Conservation (phyloP, 1,140 invertebrate species). For the Tyrophagus putrescentiae region DNA sequence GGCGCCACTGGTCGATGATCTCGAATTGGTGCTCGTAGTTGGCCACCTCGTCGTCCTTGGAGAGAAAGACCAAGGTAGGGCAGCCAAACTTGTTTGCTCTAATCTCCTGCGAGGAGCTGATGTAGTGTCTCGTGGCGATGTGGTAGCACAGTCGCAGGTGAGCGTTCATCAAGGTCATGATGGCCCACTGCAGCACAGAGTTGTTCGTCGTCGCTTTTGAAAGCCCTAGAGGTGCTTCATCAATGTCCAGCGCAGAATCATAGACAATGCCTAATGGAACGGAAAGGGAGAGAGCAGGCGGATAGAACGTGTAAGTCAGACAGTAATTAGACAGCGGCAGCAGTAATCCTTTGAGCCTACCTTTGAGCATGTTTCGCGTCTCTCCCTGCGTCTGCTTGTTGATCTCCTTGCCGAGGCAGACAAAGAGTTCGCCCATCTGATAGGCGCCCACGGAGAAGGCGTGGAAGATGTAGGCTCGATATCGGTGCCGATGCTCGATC, state of each 20-base stretch:
- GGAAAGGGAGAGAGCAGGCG: neutral
- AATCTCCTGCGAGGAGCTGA: constrained; percentile 6
- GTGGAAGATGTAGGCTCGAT: constrained; percentile 55
- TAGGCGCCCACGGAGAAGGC: constrained; percentile 51
- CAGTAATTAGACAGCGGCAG: too few relatives aligned
- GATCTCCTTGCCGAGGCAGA: neutral
- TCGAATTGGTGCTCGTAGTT: constrained; percentile 47
- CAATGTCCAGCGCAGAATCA: constrained; percentile 15
- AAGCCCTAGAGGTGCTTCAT: constrained; percentile 17
- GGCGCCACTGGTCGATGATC: constrained; percentile 47
- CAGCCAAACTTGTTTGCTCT: neutral
- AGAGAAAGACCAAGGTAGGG: constrained; percentile 56
- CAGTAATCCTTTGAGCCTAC: neutral
- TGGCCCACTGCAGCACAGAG: constrained; percentile 24
- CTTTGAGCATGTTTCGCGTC: constrained; percentile 9
- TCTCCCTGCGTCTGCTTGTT: neutral
- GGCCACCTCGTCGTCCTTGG: constrained; percentile 60
- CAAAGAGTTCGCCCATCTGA: constrained; percentile 24
- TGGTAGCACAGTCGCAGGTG: constrained; percentile 61
- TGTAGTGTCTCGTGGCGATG: constrained; percentile 60
- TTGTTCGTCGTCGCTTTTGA: constrained; percentile 20
- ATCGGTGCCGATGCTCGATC: constrained; percentile 40
- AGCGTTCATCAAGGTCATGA: constrained; percentile 39
- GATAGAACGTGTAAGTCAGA: too few relatives aligned
- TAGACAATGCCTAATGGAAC: constrained; percentile 11